A percentile compares a stretch with the other conserved stretches of the same genome.
Evolutionary conservation across 2,888 invertebrate genomes (phyloP).

Genomic region (Meliscaeva auricollis): DNA sequence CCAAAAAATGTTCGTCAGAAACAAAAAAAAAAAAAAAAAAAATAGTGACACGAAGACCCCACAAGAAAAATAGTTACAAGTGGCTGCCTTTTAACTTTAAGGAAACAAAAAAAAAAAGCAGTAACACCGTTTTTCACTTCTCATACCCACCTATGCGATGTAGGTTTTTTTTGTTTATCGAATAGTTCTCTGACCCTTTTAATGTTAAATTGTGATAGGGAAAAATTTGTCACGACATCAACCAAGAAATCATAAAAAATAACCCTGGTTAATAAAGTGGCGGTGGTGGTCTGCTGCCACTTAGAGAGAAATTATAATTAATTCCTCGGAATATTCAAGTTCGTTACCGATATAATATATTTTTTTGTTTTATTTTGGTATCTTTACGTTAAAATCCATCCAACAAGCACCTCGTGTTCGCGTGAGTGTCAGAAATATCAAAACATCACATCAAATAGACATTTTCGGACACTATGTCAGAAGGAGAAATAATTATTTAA

Average conservation of each 20-base stretch:
- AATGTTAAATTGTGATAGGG: conserved; percentile 58
- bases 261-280: conserved; percentile 1
- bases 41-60: conserved; percentile 68
- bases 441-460: conserved; percentile 84
- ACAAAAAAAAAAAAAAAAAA: conserved; percentile 34
- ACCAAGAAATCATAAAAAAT: conserved; percentile 39
- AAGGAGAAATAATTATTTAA: conserved; percentile 43
- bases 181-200: conserved; percentile 72
- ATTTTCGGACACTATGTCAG: conserved; percentile 74
- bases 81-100: conserved; percentile 56
- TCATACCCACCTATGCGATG: conserved; percentile 28
- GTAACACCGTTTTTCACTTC: conserved; percentile 65
- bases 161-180: conserved; percentile 31
- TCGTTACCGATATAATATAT: conserved; percentile 67
- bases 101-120: conserved; percentile 8
- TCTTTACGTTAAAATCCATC: conserved; percentile 56
- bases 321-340: conserved; percentile 74
- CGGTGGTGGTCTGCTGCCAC: conserved; percentile 50
- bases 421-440: conserved; percentile 84
- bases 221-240: conserved; percentile 75
- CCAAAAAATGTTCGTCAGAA: conserved; percentile 35
- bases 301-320: conserved; percentile 71
- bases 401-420: conserved; percentile 77
- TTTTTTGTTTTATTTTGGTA: conserved; percentile 25
- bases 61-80: conserved; percentile 74